Base-by-base conservation (phyloP, 2,113 vertebrate genomes). In the Salvelinus fontinalis region DNA sequence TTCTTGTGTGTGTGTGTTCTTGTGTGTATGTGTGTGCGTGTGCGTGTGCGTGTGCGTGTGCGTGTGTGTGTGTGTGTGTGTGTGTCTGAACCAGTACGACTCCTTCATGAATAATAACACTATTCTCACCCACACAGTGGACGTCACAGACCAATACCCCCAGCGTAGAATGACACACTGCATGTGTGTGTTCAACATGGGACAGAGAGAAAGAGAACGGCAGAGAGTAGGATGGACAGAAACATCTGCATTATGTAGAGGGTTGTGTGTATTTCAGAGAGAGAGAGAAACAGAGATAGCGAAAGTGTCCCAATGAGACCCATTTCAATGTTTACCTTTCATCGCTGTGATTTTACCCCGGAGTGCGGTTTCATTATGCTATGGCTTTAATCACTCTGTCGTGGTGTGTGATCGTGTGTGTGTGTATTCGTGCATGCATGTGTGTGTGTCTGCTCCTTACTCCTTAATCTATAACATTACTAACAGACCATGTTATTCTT, bases 91-190 rank as follows among this genome's bases (percentile, higher is more conserved):
- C 1, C 5, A 70, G 60, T 54, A 64, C 39, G 72, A 65, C 66
- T 76, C 75, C 65, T 59, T 85, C 51, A 81, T 90, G 81, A 90
- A 86, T 90, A 89, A 89, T 82, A 86, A 86, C 74, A 51, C 75
- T 81, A 9, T 83, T 86, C 80, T 83, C 78, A 76, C 71, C 71
- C 75, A 62, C 1, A 54, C 70, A 14, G 16, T 75, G 44, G 68
- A 81, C 76, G 84, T 84, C 71, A 68, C 80, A 83, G 77, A 71
- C 77, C 72, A 79, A 72, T 60, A 68, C 54, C 79, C 75, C 5
- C 11, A 16, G 22, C 73, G 12, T 71, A 9, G 4, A 7, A 5
- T 54, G 34, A 49, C 13, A 14, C 22, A 72, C 70, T 60, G 27
- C 24, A 51, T 49, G 60, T 22, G 22, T 64, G 22, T 26, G 62